Evolutionary conservation across 2,113 vertebrate species (phyloP).

Genomic region (Chauna torquata): DNA sequence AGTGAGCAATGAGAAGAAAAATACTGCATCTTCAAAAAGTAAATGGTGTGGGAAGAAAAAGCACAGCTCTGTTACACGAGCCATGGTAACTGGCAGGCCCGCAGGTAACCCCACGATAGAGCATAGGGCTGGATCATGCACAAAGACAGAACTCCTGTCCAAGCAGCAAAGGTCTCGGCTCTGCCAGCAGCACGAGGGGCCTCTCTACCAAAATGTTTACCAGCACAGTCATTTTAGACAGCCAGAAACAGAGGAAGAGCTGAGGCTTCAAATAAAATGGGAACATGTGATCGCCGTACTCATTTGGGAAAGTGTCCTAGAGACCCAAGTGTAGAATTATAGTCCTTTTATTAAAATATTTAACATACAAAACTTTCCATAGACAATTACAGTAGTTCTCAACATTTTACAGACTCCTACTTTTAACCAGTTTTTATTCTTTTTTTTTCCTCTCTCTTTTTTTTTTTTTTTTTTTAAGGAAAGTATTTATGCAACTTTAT

Average conservation of each 20-base stretch:
- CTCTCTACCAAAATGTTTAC: background rate
- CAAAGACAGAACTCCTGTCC: background rate
- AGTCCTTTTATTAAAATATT: background rate
- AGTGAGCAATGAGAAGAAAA: background rate
- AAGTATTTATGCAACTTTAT: background rate
- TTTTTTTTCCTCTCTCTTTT: background rate
- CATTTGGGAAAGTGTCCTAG: background rate
- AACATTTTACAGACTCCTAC: background rate
- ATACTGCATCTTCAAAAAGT: background rate
- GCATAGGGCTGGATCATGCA: background rate
- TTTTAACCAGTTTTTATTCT: background rate
- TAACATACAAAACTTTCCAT: background rate
- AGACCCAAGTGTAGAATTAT: background rate
- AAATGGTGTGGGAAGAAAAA: background rate
- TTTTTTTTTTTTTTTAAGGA: background rate
- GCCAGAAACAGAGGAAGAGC: background rate
- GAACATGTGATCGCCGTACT: background rate
- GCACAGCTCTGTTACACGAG: background rate
- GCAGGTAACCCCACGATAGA: background rate
- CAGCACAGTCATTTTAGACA: background rate
- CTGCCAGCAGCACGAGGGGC: background rate
- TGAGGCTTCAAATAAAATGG: background rate
- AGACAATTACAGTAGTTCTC: background rate
- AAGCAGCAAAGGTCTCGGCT: background rate
- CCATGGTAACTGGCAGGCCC: background rate